Evolutionary conservation across 1,140 invertebrate species (phyloP), one percentile per base, ranked within the genome.

Genomic region (Zaprionus tsacasi): DNA sequence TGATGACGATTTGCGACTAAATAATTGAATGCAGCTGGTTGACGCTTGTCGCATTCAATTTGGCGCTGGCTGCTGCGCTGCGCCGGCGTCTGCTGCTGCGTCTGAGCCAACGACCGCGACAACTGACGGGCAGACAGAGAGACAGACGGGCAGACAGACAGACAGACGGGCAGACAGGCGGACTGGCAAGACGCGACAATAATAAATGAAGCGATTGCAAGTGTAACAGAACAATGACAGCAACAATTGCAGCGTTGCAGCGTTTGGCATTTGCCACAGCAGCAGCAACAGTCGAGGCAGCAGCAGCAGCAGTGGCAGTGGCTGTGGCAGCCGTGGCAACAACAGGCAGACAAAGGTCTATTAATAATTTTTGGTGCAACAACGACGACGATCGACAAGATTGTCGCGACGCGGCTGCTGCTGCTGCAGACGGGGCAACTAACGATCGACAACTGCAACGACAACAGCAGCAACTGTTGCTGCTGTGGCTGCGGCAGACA

Each of bases 221-320:
- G 87, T 86, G 82, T 91, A 91, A 91, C 87, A 86, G 78, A 91
- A 91, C 87, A 91, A 91, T 87, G 87, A 91, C 87, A 91, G 87
- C 87, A 91, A 91, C 87, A 91, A 91, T 91, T 91, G 87, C 87
- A 70, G 87, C 77, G 80, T 87, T 90, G 86, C 87, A 70, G 87
- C 77, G 82, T 91, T 90, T 91, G 87, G 87, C 83, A 87, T 87
- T 87, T 87, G 82, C 83, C 82, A 87, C 60, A 35, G 54, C 75
- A 56, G 52, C 76, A 70, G 17, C 65, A 65, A 4, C 66, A 74
- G 27, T 69, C 56, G 11, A 60, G 59, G 40, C 56, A 50, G 3
- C 59, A 50, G 40, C 56, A 50, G 3, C 59, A 50, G 17, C 71
- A 52, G 8, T 13, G 54, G 21, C 61, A 38, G 56, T 63, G 6